Conservation (phyloP, 1,140 invertebrate species). For the Hydropsyche tenuis region DNA sequence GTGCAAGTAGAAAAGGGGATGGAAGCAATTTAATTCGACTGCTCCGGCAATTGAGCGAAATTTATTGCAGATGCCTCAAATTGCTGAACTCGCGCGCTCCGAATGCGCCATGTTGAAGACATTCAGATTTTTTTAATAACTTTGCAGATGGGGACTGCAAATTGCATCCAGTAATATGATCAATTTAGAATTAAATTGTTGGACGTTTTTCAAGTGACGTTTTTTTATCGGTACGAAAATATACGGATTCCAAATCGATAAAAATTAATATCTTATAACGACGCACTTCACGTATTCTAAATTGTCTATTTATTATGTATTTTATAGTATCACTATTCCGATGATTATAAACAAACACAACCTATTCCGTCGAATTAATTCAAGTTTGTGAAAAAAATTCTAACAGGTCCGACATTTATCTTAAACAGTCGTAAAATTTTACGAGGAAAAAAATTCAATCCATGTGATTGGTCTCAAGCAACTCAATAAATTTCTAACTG, state of each 20-base stretch:
- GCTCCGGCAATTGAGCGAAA: conserved; percentile 16
- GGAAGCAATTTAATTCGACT: conserved; percentile 40
- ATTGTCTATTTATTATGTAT: conserved; percentile 5
- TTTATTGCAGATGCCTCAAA: conserved; percentile 23
- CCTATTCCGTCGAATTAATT: background rate
- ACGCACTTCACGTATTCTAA: background rate
- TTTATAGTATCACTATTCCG: conserved; percentile 5
- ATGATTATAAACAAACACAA: background rate
- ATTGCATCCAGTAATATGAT: too few relatives aligned
- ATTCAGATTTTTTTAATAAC: too few relatives aligned
- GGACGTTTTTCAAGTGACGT: too few relatives aligned
- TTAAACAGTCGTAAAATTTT: conserved; percentile 16
- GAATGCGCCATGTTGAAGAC: too few relatives aligned
- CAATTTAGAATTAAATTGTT: too few relatives aligned
- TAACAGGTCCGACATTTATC: conserved; percentile 13
- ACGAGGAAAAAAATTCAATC: conserved; percentile 5
- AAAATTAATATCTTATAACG: conserved; percentile 1
- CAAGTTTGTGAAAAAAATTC: background rate
- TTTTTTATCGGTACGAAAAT: too few relatives aligned
- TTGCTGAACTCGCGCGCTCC: background rate
- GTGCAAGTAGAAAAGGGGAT: conserved; percentile 4
- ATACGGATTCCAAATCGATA: too few relatives aligned
- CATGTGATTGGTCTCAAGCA: background rate
- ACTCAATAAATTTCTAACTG: conserved; percentile 15
- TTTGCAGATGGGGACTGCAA: too few relatives aligned